Conservation (phyloP, 2,113 vertebrate species). For the Salvelinus alpinus region DNA sequence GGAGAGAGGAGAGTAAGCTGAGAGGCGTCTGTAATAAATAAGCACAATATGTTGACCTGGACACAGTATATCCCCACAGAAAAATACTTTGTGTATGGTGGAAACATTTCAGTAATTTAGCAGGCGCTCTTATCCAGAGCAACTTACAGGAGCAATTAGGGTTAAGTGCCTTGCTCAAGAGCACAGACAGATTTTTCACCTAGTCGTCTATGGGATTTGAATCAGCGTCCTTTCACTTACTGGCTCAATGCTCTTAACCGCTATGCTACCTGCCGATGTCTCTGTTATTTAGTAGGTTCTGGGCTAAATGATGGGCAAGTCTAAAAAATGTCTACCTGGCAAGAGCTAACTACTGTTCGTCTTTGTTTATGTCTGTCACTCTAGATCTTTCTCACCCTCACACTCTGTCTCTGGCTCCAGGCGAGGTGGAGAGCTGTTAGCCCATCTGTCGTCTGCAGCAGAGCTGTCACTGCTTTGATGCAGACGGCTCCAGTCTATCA, state of each 20-base stretch:
- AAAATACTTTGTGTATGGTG: not conserved
- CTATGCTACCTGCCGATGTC: not conserved
- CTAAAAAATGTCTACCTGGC: not conserved
- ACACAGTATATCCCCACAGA: not conserved
- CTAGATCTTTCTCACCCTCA: not conserved
- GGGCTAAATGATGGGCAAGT: conserved; percentile 2
- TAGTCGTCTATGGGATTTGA: no score
- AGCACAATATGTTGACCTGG: not conserved
- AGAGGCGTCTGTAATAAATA: not conserved
- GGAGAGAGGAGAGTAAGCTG: conserved; percentile 4
- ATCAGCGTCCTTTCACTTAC: no score
- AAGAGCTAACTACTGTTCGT: not conserved
- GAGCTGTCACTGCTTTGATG: conserved; percentile 48
- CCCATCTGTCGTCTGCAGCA: conserved; percentile 38
- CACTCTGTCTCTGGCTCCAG: not conserved
- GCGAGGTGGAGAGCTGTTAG: not conserved
- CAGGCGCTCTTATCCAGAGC: no score
- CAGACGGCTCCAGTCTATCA: conserved; percentile 56
- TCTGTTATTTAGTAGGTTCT: conserved; percentile 18
- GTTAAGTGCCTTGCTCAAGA: no score
- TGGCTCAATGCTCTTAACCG: no score
- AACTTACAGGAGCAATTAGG: no score
- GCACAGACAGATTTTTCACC: no score
- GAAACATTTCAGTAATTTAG: not conserved
- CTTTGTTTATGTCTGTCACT: not conserved